Conservation (phyloP, 1,140 invertebrate species). For the Gryon sp. region DNA sequence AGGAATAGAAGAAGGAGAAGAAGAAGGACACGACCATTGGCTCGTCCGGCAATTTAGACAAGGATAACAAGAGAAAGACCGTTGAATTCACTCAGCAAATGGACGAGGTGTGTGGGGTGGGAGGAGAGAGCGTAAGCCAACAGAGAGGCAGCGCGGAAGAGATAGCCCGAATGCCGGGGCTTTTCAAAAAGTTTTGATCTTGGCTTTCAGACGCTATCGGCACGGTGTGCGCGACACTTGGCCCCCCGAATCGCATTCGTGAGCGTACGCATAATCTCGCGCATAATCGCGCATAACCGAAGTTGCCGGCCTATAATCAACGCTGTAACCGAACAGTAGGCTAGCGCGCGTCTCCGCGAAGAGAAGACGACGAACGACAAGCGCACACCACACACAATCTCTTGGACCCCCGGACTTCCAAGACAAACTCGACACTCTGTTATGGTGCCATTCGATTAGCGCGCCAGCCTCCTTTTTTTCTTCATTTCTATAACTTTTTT, state of each 20-base stretch:
- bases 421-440: no score
- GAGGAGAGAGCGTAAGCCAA: conserved; percentile 31
- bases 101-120: conserved; percentile 17
- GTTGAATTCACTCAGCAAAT: no score
- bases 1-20: no score
- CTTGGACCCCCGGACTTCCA: no score
- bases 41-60: no score
- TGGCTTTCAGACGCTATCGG: conserved; percentile 78
- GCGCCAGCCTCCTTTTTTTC: no score
- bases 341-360: conserved; percentile 45
- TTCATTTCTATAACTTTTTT: no score
- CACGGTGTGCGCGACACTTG: conserved; percentile 70
- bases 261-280: conserved; percentile 45
- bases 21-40: no score
- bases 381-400: no score
- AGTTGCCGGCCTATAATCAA: conserved; percentile 26
- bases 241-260: conserved; percentile 44
- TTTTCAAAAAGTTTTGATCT: conserved; percentile 80
- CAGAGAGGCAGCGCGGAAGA: conserved; percentile 40
- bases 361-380: conserved; percentile 1
- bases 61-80: no score
- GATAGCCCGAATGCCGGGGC: conserved; percentile 65
- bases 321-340: conserved; percentile 36
- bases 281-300: conserved; percentile 26
- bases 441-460: no score